These are phyloP conservation scores for Hanleya hanleyi DNA, from an alignment of 2,888 invertebrate genomes.

Conservation along the genomic window DNA sequence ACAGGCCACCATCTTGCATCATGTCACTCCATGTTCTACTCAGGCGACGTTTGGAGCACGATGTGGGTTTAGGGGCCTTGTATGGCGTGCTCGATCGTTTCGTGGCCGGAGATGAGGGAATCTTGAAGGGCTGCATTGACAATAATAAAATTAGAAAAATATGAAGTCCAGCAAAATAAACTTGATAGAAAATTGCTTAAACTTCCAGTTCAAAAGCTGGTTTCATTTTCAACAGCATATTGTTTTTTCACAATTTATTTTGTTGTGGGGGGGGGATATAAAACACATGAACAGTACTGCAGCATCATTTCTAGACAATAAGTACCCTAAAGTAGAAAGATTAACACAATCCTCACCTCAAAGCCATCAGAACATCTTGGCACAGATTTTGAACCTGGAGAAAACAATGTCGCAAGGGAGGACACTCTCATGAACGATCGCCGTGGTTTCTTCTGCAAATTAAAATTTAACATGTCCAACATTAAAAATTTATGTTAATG, in stretches of 20 bases:
- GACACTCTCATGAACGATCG: conserved; percentile 56
- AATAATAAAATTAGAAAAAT: background rate
- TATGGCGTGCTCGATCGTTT: conserved; percentile 48
- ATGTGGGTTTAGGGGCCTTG: conserved; percentile 60
- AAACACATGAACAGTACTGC: too few relatives aligned
- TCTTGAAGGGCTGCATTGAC: conserved; percentile 47
- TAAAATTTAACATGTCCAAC: too few relatives aligned
- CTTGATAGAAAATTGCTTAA: background rate
- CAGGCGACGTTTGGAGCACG: conserved; percentile 55
- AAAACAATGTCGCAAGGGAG: conserved; percentile 62
- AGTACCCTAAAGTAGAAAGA: too few relatives aligned
- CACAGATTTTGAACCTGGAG: conserved; percentile 33
- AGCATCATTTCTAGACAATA: too few relatives aligned
- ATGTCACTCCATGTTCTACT: conserved; percentile 70
- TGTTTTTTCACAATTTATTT: too few relatives aligned
- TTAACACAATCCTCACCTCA: background rate
- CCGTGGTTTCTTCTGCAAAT: conserved; percentile 58
- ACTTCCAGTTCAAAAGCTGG: too few relatives aligned
- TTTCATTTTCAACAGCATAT: too few relatives aligned
- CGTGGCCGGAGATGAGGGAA: conserved; percentile 41
- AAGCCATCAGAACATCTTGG: background rate
- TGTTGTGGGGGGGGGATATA: too few relatives aligned
- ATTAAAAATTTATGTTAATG: too few relatives aligned
- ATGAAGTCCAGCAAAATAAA: background rate
- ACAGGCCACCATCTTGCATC: conserved; percentile 48